These are phyloP conservation scores for Tachuris rubrigastra DNA, from an alignment of 2,113 vertebrate species.

Conservation along the genomic window DNA sequence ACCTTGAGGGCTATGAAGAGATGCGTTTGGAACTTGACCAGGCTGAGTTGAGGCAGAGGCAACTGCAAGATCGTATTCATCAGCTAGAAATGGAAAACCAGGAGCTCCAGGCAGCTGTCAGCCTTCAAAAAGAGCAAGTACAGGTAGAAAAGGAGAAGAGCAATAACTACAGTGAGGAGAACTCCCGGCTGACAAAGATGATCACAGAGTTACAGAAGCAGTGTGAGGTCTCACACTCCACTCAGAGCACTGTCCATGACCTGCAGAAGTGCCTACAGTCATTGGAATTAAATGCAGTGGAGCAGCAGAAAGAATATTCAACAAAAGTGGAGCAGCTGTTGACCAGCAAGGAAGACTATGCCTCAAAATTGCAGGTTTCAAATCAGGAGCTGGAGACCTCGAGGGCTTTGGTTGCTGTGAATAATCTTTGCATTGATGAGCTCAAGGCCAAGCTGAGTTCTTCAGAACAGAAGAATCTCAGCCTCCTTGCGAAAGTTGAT, in stretches of 20 bases:
- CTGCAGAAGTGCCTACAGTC: conserved; percentile 72
- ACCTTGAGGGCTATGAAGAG: conserved; percentile 82
- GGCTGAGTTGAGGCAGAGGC: conserved; percentile 83
- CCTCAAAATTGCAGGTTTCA: conserved; percentile 56
- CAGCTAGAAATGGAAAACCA: conserved; percentile 85
- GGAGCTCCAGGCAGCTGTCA: conserved; percentile 73
- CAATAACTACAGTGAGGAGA: conserved; percentile 67
- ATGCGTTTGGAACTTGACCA: conserved; percentile 89
- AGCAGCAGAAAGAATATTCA: conserved; percentile 50
- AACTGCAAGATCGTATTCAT: conserved; percentile 78
- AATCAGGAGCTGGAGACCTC: conserved; percentile 64
- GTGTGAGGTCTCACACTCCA: conserved; percentile 72
- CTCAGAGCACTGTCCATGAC: conserved; percentile 70
- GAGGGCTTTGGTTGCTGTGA: conserved; percentile 4
- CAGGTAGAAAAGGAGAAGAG: conserved; percentile 70
- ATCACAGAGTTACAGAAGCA: conserved; percentile 82
- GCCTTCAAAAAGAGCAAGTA: conserved; percentile 53
- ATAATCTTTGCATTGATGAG: conserved; percentile 46
- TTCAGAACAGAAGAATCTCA: conserved; percentile 75
- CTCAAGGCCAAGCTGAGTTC: conserved; percentile 65
- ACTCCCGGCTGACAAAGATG: conserved; percentile 63
- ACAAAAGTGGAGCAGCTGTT: conserved; percentile 55
- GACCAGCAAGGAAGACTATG: conserved; percentile 53
- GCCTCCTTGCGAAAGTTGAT: conserved; percentile 70
- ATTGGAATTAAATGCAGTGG: conserved; percentile 44